Evolutionary conservation across 2,888 invertebrate genomes (phyloP).

Genomic region (Schizaphis graminum): DNA sequence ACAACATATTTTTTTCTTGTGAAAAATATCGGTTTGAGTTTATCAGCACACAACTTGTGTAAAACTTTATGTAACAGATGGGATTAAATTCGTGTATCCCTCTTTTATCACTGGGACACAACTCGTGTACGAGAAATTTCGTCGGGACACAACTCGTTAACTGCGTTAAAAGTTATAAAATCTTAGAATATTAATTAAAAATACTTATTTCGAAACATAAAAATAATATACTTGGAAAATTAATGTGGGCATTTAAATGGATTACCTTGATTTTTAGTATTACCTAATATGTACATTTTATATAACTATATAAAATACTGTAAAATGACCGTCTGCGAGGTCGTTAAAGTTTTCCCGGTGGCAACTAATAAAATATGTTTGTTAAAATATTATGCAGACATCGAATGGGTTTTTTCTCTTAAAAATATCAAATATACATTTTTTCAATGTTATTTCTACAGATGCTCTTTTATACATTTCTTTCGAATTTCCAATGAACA

Average conservation of each 20-base stretch:
- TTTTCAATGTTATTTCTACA: neutral
- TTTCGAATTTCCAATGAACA: neutral
- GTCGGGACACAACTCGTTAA: too few species aligned
- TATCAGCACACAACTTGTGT: too few species aligned
- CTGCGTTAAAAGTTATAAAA: neutral
- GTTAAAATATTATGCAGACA: neutral
- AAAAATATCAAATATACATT: neutral
- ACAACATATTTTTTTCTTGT: too few species aligned
- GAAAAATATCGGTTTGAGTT: too few species aligned
- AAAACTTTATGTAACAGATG: too few species aligned
- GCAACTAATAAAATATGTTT: neutral
- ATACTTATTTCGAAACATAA: neutral
- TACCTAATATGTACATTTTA: neutral
- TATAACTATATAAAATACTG: neutral
- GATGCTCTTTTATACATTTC: neutral
- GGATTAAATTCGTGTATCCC: too few species aligned
- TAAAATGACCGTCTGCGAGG: neutral
- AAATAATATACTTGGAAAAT: neutral
- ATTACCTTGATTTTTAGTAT: neutral
- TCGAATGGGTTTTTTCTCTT: neutral
- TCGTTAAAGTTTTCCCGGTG: conserved; percentile 6
- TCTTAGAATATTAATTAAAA: neutral
- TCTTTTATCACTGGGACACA: too few species aligned
- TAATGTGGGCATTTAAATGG: neutral
- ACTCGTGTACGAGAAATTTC: too few species aligned